These are phyloP conservation scores for Coelinius sp. DNA, from an alignment of 2,888 invertebrate genomes.

Conservation along the genomic window DNA sequence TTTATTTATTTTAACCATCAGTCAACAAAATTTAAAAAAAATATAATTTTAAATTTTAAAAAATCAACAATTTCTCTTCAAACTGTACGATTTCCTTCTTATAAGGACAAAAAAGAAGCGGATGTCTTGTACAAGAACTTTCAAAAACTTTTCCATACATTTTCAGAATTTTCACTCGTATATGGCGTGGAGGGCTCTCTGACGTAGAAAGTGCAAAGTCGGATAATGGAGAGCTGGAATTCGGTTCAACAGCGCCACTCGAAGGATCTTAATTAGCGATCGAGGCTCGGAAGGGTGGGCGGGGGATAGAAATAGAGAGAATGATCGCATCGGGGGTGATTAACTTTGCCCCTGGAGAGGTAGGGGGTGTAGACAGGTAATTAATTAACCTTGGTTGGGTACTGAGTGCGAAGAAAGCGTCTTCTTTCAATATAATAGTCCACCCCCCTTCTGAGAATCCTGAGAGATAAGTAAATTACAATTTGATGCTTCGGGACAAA, in stretches of 20 bases:
- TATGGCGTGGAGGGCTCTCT: background rate
- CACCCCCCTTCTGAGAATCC: background rate
- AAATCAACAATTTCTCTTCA: too few relatives aligned
- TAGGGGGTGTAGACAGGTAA: conserved; percentile 47
- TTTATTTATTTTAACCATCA: too few relatives aligned
- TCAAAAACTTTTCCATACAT: background rate
- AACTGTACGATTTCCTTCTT: too few relatives aligned
- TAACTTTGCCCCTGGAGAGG: conserved; percentile 40
- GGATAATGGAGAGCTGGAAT: conserved; percentile 41
- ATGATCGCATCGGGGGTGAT: conserved; percentile 38
- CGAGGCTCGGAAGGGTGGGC: conserved; percentile 32
- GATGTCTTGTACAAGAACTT: background rate
- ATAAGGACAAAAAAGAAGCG: too few relatives aligned
- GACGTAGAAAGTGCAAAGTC: conserved; percentile 7
- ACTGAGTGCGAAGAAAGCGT: conserved; percentile 19
- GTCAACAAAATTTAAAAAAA: too few relatives aligned
- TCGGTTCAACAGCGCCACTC: conserved; percentile 32
- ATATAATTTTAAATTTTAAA: too few relatives aligned
- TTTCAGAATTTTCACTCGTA: background rate
- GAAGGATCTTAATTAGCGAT: conserved; percentile 48
- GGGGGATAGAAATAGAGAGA: conserved; percentile 6
- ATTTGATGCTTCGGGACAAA: background rate
- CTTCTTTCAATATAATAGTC: conserved; percentile 24
- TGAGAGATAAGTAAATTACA: background rate
- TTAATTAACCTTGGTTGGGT: conserved; percentile 42